Evolutionary conservation across 2,113 vertebrate genomes (phyloP).

Genomic region (Pelmatolapia mariae): DNA sequence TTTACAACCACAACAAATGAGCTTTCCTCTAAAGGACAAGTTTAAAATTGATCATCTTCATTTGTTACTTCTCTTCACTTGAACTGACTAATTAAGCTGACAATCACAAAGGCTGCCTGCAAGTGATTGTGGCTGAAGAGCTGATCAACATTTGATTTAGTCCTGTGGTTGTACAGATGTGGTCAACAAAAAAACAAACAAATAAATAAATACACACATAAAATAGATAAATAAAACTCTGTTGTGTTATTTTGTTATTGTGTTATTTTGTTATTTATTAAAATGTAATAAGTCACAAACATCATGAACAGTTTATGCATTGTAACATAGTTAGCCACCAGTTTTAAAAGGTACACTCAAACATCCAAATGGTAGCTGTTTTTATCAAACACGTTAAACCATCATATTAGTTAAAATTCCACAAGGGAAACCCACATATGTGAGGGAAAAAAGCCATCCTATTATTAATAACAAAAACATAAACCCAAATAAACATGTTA

Average conservation of each 20-base stretch:
- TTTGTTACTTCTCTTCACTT: not conserved
- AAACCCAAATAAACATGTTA: not conserved
- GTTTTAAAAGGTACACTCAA: not conserved
- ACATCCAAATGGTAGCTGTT: not conserved
- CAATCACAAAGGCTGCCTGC: not conserved
- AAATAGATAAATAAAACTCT: not conserved
- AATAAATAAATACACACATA: not conserved
- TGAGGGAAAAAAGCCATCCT: not conserved
- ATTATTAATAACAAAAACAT: not conserved
- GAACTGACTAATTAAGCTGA: not conserved
- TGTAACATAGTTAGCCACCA: not conserved
- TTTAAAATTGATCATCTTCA: not conserved
- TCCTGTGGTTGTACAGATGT: not conserved
- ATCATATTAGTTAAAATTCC: not conserved
- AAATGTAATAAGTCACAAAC: slow-evolving; percentile 19
- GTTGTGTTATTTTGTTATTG: slow-evolving; percentile 3
- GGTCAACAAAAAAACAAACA: not conserved
- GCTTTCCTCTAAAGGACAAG: not conserved
- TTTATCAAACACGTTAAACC: slow-evolving; percentile 9
- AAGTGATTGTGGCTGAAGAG: not conserved
- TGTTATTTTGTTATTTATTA: not conserved
- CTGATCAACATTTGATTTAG: not conserved
- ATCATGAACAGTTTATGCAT: not conserved
- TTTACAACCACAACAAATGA: not conserved
- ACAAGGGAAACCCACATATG: not conserved